Conservation (phyloP, 2,888 invertebrate species). For the Aleiodes leptofemur region DNA sequence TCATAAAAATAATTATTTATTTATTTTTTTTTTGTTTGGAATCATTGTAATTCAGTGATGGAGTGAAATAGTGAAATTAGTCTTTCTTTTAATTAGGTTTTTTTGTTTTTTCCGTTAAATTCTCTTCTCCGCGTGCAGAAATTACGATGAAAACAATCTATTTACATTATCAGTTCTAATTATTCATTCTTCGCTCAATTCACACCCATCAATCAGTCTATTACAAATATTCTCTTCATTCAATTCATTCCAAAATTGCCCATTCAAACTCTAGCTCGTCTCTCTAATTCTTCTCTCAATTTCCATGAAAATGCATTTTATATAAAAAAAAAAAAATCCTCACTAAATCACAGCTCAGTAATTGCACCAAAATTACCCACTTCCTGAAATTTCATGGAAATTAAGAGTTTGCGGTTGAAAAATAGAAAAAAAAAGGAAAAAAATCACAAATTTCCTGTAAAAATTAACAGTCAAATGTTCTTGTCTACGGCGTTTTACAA, state of each 20-base stretch:
- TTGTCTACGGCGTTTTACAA: constrained; percentile 6
- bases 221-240: constrained; percentile 3
- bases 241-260: neutral
- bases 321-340: constrained; percentile 2
- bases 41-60: too few relatives aligned
- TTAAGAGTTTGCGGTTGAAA: constrained; percentile 6
- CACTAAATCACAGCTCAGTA: constrained; percentile 6
- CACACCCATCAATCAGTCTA: constrained; percentile 6
- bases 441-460: constrained; percentile 13
- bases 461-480: neutral
- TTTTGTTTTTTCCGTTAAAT: too few relatives aligned
- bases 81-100: too few relatives aligned
- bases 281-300: neutral
- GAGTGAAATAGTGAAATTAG: too few relatives aligned
- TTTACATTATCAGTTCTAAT: constrained; percentile 6
- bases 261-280: neutral
- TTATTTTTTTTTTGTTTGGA: neutral
- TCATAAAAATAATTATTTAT: neutral
- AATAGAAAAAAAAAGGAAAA: neutral
- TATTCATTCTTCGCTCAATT: neutral
- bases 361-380: constrained; percentile 2
- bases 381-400: constrained; percentile 13
- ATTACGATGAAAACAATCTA: constrained; percentile 10
- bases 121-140: neutral
- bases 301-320: neutral